Evolutionary conservation across 1,140 invertebrate species (phyloP).

Genomic region (Drosophila ercepeae): DNA sequence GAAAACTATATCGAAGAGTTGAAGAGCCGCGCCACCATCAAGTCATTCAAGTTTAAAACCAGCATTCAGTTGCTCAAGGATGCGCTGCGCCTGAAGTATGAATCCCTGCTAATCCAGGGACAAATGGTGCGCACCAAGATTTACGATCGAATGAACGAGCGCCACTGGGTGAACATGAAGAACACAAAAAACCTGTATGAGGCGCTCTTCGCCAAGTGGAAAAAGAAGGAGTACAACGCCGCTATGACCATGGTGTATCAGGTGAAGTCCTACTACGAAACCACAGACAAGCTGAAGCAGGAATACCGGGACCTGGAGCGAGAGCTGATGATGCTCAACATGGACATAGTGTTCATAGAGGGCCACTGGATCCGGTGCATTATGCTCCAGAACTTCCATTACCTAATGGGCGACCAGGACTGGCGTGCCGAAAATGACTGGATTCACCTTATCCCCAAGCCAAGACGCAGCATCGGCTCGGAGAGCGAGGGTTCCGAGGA

Average conservation of each 20-base stretch:
- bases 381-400: conserved; percentile 82
- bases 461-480: neutral
- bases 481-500: conserved; percentile 3
- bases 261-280: conserved; percentile 76
- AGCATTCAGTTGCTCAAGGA: conserved; percentile 61
- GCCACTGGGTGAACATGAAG: conserved; percentile 72
- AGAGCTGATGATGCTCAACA: conserved; percentile 71
- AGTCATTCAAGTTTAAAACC: conserved; percentile 71
- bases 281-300: conserved; percentile 63
- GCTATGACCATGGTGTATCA: conserved; percentile 72
- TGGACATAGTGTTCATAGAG: conserved; percentile 81
- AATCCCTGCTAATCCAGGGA: conserved; percentile 74
- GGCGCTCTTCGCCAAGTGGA: conserved; percentile 74
- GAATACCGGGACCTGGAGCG: conserved; percentile 66
- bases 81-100: conserved; percentile 75
- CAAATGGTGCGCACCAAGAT: conserved; percentile 78
- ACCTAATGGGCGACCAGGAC: conserved; percentile 73
- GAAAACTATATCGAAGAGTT: conserved; percentile 78
- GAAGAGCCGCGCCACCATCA: conserved; percentile 67
- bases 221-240: conserved; percentile 77
- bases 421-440: conserved; percentile 77
- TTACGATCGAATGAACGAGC: conserved; percentile 74
- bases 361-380: conserved; percentile 76
- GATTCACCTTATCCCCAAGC: conserved; percentile 63
- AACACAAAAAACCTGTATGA: conserved; percentile 65